Base-by-base conservation (phyloP, 1,140 invertebrate species). In the Scaptomyza pallida region DNA sequence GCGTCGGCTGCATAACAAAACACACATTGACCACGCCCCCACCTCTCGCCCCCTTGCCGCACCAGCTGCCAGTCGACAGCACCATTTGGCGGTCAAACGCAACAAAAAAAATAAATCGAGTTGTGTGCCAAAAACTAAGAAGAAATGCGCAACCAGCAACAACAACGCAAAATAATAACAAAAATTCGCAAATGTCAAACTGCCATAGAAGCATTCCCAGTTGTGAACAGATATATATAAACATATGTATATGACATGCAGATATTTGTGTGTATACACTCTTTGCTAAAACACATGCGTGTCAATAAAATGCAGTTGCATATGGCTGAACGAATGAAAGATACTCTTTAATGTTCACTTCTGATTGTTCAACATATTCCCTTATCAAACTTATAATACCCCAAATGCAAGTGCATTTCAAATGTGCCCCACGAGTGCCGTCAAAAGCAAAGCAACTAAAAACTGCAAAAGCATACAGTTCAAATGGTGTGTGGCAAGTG, bases 381-480 rank as follows among this genome's bases (percentile, higher is more conserved):
- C 6, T 26, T 26, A 26, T 26, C 23, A 4, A 30, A 30, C 26
- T 1, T 30, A 30, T 30, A 30, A 30, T 30, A 9, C 26, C 8
- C 12, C 33, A n/a, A n/a, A n/a, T 3, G 2, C 1, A 37, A 37
- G 12, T 2, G 33, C 5, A 37, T 37, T 30, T 10, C 9, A 43
- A 17, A 15, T 13, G 13, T 10, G 30, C 30, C 78, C 79, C 75
- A 43, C 5, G 75, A 83, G 79, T 51, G 72, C 79, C 75, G 65
- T 83, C 61, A 83, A 69, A 72, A 82, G 78, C 78, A 80, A 78
- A 62, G 60, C 72, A 82, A 67, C 77, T 74, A 67, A 80, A 78
- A 72, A 55, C 71, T 61, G 16, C n/a, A n/a, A n/a, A 48, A 41
- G 10, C 51, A 48, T 17, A 62, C 51, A 35, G 47, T 59, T 56